A percentile compares a stretch with the other conserved stretches of the same genome.
phyloP scores from a whole-genome alignment of 2,888 invertebrate species.

The Griposia aprilina region DNA sequence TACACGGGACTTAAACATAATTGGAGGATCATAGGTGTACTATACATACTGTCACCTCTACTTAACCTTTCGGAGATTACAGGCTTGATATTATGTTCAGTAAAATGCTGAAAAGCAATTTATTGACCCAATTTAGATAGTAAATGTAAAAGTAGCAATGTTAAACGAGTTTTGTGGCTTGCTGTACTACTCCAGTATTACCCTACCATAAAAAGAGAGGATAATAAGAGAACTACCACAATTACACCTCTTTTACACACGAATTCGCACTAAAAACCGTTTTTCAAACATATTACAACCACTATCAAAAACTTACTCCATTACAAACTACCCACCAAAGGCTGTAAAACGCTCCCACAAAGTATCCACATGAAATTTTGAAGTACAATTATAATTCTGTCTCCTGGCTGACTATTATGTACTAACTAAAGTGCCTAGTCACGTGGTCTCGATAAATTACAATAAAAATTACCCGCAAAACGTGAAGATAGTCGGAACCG shows the following conservation, averaged over 20 bases:
- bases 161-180: background rate
- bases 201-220: conserved; percentile 6
- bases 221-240: background rate
- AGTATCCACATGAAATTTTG: conserved; percentile 60
- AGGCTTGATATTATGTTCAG: background rate
- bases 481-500: conserved; percentile 73
- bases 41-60: no score
- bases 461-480: conserved; percentile 84
- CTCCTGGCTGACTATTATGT: conserved; percentile 76
- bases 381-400: conserved; percentile 77
- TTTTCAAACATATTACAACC: conserved; percentile 61
- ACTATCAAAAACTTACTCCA: conserved; percentile 65
- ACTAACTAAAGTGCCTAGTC: conserved; percentile 84
- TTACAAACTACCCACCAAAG: conserved; percentile 49
- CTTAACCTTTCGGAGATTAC: background rate
- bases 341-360: conserved; percentile 56
- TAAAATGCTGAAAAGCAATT: background rate
- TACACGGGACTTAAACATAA: background rate
- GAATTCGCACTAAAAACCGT: conserved; percentile 30
- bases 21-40: background rate
- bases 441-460: conserved; percentile 88
- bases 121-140: background rate
- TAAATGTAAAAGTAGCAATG: background rate
- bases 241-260: conserved; percentile 17
- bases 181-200: background rate